phyloP scores from a whole-genome alignment of 2,888 invertebrate genomes.

The Griposia aprilina region DNA sequence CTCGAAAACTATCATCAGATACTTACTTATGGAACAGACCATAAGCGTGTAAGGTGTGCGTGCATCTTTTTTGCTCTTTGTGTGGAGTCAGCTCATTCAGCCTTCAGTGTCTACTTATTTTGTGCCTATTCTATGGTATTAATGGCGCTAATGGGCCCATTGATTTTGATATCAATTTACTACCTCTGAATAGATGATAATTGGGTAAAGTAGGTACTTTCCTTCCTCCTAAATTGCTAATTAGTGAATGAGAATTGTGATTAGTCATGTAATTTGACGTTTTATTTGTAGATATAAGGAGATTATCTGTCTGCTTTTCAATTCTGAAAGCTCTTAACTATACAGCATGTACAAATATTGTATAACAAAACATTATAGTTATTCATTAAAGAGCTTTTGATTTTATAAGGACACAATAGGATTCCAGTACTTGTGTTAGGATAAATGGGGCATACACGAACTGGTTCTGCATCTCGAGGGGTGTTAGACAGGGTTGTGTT shows the following conservation, averaged over 20 bases:
- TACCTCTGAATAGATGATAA: slow-evolving; percentile 5
- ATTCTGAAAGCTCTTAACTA: background rate
- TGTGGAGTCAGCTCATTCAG: background rate
- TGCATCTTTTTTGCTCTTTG: background rate
- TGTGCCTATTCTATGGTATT: slow-evolving; percentile 4
- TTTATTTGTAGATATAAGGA: background rate
- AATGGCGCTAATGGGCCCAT: slow-evolving; percentile 17
- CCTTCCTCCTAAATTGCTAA: background rate
- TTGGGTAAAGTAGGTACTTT: background rate
- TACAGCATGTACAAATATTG: background rate
- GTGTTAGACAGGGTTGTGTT: too few relatives aligned
- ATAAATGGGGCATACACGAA: too few relatives aligned
- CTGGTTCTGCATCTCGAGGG: too few relatives aligned
- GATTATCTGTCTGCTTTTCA: background rate
- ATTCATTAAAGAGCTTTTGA: too few relatives aligned
- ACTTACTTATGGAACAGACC: too few relatives aligned
- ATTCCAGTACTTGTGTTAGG: too few relatives aligned
- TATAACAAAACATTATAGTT: background rate
- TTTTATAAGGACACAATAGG: too few relatives aligned
- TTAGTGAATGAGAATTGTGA: background rate
- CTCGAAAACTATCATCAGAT: too few relatives aligned
- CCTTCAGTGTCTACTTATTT: background rate
- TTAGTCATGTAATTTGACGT: background rate
- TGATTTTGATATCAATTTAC: slow-evolving; percentile 18
- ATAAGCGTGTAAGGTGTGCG: background rate